Evolutionary conservation across 2,888 invertebrate genomes (phyloP).

Genomic region (Eretmocerus hayati): DNA sequence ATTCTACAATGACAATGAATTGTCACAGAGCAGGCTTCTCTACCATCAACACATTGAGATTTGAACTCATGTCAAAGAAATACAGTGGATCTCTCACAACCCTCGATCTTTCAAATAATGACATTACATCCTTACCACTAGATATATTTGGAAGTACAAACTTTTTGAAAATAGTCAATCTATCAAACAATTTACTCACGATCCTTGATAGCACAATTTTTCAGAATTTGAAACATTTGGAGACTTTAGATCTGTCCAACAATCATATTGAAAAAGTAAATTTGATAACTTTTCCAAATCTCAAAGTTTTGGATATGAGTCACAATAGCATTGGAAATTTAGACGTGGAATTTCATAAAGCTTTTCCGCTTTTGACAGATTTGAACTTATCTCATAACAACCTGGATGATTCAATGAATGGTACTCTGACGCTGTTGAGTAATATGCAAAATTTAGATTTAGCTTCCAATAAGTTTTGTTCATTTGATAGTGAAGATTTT

Average conservation of each 20-base stretch:
- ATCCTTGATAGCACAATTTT: conserved; percentile 48
- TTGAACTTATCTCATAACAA: conserved; percentile 37
- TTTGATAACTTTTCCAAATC: conserved; percentile 42
- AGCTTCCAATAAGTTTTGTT: conserved; percentile 33
- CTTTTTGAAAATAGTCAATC: conserved; percentile 49
- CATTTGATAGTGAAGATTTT: conserved; percentile 20
- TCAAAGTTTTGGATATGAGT: conserved; percentile 51
- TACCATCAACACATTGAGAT: conserved; percentile 25
- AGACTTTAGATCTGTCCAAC: conserved; percentile 49
- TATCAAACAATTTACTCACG: conserved; percentile 51
- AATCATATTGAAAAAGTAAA: conserved; percentile 49
- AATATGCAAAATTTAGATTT: conserved; percentile 44
- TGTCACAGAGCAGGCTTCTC: conserved; percentile 26
- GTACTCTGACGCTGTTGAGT: conserved; percentile 46
- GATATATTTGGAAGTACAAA: conserved; percentile 49
- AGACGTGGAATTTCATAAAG: conserved; percentile 36
- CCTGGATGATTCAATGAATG: conserved; percentile 46
- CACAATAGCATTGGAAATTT: conserved; percentile 46
- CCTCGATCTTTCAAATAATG: conserved; percentile 51
- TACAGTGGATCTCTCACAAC: conserved; percentile 45
- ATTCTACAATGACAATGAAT: conserved; percentile 22
- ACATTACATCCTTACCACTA: conserved; percentile 47
- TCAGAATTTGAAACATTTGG: conserved; percentile 33
- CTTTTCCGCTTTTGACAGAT: conserved; percentile 31
- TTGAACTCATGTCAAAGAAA: conserved; percentile 36